A percentile compares a stretch with the other conserved stretches of the same genome.
These are phyloP conservation scores for Sphaeramia orbicularis DNA, from an alignment of 2,797 vertebrate species.

Conservation along the genomic window DNA sequence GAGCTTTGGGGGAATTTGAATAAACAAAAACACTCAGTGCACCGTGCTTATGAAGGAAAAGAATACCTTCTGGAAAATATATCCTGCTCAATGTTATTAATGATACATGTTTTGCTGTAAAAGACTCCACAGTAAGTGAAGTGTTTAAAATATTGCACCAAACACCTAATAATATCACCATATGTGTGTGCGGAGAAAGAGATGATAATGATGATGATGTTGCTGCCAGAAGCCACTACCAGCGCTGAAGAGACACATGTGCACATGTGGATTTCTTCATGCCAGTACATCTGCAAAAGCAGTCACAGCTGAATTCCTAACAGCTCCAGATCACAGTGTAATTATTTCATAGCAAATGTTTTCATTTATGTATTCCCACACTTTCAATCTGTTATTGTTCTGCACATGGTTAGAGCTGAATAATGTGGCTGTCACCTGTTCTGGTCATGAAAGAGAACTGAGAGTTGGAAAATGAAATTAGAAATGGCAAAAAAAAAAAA, in stretches of 20 bases:
- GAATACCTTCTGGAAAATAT: constrained; percentile 41
- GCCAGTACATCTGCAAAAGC: constrained; percentile 67
- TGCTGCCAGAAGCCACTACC: constrained; percentile 26
- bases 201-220: constrained; percentile 25
- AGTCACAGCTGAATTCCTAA: constrained; percentile 59
- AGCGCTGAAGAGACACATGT: constrained; percentile 32
- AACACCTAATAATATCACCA: constrained; percentile 32
- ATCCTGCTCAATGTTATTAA: constrained; percentile 42
- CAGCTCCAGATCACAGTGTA: constrained; percentile 54
- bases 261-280: constrained; percentile 45
- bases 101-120: constrained; percentile 31
- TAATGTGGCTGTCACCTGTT: constrained; percentile 53
- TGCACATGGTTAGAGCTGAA: constrained; percentile 23
- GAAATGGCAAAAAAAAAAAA: constrained; percentile 1
- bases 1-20: constrained; percentile 41
- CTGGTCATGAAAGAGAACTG: constrained; percentile 31
- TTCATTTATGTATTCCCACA: constrained; percentile 60
- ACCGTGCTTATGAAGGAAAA: constrained; percentile 12
- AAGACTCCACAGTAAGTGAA: constrained; percentile 46
- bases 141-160: constrained; percentile 45
- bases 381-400: constrained; percentile 45
- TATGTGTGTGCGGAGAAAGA: constrained; percentile 30
- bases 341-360: constrained; percentile 66
- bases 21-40: constrained; percentile 36
- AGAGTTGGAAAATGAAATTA: constrained; percentile 37